These are phyloP conservation scores for Menura novaehollandiae DNA, from an alignment of 2,113 vertebrate species.

Conservation along the genomic window DNA sequence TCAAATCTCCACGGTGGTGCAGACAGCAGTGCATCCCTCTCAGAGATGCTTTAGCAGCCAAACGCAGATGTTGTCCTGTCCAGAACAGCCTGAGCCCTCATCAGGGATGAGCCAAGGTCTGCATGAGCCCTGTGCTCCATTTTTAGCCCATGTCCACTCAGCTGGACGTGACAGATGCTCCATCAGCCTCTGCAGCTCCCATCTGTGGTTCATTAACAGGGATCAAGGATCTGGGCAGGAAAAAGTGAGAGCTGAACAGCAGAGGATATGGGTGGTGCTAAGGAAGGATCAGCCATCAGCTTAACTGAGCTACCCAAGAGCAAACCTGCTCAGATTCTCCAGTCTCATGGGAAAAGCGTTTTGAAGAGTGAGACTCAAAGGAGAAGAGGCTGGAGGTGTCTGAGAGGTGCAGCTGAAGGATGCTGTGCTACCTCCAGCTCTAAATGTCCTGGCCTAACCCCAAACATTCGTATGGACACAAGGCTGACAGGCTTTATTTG, in stretches of 20 bases:
- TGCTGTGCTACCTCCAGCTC: not conserved
- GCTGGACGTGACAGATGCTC: not conserved
- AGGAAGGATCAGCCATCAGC: not conserved
- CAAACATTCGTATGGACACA: not conserved
- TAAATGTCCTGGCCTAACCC: not conserved
- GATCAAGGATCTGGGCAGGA: not conserved
- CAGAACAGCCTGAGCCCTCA: not conserved
- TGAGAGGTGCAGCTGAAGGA: not conserved
- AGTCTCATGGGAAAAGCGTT: not conserved
- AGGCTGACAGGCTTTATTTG: not conserved
- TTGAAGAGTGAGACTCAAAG: not conserved
- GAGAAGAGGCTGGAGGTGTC: not conserved
- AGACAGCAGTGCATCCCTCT: not conserved
- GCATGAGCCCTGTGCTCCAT: rapidly evolving
- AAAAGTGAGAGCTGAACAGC: not conserved
- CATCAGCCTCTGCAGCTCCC: not conserved
- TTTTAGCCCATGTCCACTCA: not conserved
- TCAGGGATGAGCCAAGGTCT: not conserved
- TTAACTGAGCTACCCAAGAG: not conserved
- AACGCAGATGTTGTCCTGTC: not conserved
- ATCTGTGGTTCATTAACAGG: not conserved
- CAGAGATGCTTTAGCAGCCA: not conserved
- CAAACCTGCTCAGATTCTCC: not conserved
- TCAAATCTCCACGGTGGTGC: not conserved
- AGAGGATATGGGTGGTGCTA: not conserved